A percentile compares a stretch with the other conserved stretches of the same genome.
Evolutionary conservation across 2,797 vertebrate genomes (phyloP).

Genomic region (Leuciscus waleckii): DNA sequence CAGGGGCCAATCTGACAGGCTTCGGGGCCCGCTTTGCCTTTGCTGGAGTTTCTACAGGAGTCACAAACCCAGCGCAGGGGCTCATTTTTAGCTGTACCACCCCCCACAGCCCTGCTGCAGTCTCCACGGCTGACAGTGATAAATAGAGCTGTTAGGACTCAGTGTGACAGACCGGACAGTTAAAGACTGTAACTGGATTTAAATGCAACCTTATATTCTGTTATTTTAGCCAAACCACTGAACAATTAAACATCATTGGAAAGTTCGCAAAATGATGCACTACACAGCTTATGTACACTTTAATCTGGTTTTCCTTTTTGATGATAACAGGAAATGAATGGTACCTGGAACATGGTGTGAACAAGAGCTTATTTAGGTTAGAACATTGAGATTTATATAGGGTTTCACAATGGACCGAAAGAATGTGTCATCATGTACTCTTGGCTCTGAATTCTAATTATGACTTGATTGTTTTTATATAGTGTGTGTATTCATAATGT

Average conservation of each 20-base stretch:
- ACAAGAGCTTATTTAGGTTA: not conserved
- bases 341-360: not conserved
- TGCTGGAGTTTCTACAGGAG: conserved; percentile 83
- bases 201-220: conserved; percentile 58
- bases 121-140: conserved; percentile 76
- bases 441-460: not conserved
- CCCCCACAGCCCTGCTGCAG: conserved; percentile 55
- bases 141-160: conserved; percentile 87
- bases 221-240: not conserved
- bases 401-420: not conserved
- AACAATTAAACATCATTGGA: not conserved
- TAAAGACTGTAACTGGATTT: conserved; percentile 83
- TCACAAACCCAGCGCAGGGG: conserved; percentile 84
- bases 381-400: not conserved
- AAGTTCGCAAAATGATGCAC: not conserved
- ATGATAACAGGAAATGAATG: not conserved
- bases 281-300: not conserved
- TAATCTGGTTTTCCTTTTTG: not conserved
- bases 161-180: conserved; percentile 83
- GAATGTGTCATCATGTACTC: not conserved
- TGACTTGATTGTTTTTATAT: not conserved
- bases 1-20: conserved; percentile 74
- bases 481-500: not conserved
- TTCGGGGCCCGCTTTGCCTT: conserved; percentile 61
- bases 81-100: conserved; percentile 86